Conservation (phyloP, 1,140 invertebrate genomes). For the Drosophila sucinea region DNA sequence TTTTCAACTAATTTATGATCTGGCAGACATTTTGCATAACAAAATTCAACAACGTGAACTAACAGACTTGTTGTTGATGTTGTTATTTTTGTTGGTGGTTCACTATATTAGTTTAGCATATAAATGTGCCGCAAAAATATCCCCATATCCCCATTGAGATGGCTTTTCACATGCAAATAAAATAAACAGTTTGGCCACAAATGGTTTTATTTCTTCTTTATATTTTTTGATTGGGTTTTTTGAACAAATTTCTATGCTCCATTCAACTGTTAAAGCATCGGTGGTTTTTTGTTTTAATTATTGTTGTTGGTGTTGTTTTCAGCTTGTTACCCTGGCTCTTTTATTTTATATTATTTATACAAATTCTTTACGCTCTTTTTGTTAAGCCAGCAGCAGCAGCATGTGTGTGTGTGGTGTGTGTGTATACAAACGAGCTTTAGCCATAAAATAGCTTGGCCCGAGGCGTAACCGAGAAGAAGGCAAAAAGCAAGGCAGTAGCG, state of each 20-base stretch:
- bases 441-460: slow-evolving; percentile 54
- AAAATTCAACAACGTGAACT: slow-evolving; percentile 21
- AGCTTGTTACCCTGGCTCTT: slow-evolving; percentile 13
- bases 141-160: slow-evolving; percentile 9
- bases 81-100: background rate
- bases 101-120: slow-evolving; percentile 17
- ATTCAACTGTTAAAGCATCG: slow-evolving; percentile 26
- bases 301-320: slow-evolving; percentile 34
- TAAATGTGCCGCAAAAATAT: slow-evolving; percentile 13
- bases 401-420: background rate
- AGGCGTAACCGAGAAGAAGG: slow-evolving; percentile 40
- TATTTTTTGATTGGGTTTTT: slow-evolving; percentile 42
- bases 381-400: slow-evolving; percentile 44
- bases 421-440: slow-evolving; percentile 53
- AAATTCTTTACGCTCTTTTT: slow-evolving; percentile 60
- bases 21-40: slow-evolving; percentile 48
- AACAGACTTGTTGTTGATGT: background rate
- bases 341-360: slow-evolving; percentile 63
- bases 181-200: slow-evolving; percentile 34
- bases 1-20: slow-evolving; percentile 43
- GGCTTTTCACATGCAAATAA: slow-evolving; percentile 71
- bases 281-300: slow-evolving; percentile 7
- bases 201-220: slow-evolving; percentile 43
- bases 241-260: slow-evolving; percentile 6
- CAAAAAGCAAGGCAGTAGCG: slow-evolving; percentile 9